These are phyloP conservation scores for Latrodectus geometricus DNA, from an alignment of 1,140 invertebrate species.

Conservation along the genomic window DNA sequence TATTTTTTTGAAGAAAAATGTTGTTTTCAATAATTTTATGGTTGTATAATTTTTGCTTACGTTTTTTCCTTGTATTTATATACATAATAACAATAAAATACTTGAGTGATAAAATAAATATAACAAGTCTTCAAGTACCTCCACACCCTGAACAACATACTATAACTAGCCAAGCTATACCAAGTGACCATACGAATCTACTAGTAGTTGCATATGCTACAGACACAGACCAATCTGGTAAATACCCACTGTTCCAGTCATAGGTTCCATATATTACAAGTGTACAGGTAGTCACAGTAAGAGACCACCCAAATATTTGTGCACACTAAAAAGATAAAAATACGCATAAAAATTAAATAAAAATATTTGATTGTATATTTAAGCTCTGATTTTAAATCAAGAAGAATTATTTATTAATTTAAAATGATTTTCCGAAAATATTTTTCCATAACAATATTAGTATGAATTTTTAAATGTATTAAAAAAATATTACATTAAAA, in stretches of 20 bases:
- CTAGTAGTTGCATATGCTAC: conserved; percentile 59
- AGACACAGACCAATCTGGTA: conserved; percentile 51
- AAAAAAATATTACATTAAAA: too few species aligned
- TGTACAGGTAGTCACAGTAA: conserved; percentile 4
- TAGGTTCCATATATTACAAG: conserved; percentile 54
- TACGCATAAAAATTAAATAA: too few species aligned
- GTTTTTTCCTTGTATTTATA: too few species aligned
- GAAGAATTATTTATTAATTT: too few species aligned
- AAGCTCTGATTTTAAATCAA: too few species aligned
- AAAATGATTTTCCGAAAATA: too few species aligned
- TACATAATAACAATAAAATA: too few species aligned
- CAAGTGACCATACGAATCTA: conserved; percentile 57
- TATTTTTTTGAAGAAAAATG: too few species aligned
- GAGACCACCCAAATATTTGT: conserved; percentile 46
- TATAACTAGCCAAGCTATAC: conserved; percentile 60
- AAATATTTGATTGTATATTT: too few species aligned
- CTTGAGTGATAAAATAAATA: too few species aligned
- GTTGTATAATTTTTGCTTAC: too few species aligned
- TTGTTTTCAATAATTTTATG: too few species aligned
- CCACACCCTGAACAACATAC: conserved; percentile 58
- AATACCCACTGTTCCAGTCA: conserved; percentile 55
- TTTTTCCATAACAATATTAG: not conserved
- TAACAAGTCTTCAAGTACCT: conserved; percentile 31
- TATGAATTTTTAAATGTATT: not conserved
- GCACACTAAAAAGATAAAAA: conserved; percentile 25